A percentile compares a stretch with the other conserved stretches of the same genome.
phyloP scores from a whole-genome alignment of 2,113 vertebrate genomes.

The Corythornis madagascariensis region DNA sequence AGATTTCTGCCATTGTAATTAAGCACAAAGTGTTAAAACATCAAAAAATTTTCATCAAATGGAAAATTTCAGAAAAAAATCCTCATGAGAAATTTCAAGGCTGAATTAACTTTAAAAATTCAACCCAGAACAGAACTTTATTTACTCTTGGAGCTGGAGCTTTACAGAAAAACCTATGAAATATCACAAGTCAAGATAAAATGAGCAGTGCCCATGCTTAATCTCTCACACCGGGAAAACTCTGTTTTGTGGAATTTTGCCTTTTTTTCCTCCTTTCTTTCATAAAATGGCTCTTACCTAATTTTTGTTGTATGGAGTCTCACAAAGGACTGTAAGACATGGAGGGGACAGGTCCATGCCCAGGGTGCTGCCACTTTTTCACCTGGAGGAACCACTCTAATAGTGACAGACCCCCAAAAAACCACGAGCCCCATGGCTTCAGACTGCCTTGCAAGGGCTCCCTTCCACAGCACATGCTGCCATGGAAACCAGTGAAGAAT shows the following conservation, averaged over 20 bases:
- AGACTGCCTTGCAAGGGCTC: neutral
- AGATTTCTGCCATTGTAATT: neutral
- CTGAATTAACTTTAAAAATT: neutral
- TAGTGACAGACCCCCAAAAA: too few relatives aligned
- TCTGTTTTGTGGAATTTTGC: too few relatives aligned
- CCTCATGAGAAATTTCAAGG: rapidly evolving
- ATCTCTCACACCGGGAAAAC: too few relatives aligned
- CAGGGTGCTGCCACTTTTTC: too few relatives aligned
- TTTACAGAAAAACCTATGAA: neutral
- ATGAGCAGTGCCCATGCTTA: too few relatives aligned
- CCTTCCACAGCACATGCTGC: neutral
- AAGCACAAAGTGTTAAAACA: neutral
- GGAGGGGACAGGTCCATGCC: too few relatives aligned
- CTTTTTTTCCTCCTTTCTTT: too few relatives aligned
- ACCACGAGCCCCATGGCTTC: neutral
- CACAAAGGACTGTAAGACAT: too few relatives aligned
- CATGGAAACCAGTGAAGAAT: neutral
- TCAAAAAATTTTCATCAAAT: neutral
- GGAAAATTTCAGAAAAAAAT: neutral
- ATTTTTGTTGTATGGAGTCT: too few relatives aligned
- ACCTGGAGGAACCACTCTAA: too few relatives aligned
- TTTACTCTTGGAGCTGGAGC: neutral
- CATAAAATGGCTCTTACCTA: too few relatives aligned
- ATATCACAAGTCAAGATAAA: neutral
- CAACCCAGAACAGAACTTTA: neutral